Conservation (phyloP, 2,113 vertebrate genomes). For the Poeciliopsis turrubarensis region DNA sequence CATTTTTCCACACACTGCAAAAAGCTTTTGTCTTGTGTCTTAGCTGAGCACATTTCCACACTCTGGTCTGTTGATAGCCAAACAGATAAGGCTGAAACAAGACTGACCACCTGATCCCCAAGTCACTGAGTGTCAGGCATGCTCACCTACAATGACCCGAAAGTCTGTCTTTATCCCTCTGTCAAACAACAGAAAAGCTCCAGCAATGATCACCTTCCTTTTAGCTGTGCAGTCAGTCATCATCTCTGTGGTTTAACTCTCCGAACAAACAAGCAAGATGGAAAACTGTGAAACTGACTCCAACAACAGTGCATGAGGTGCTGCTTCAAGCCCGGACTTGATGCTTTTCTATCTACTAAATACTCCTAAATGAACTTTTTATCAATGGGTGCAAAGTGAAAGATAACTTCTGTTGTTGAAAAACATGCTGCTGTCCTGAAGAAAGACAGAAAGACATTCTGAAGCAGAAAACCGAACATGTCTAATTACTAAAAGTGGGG, state of each 20-base stretch:
- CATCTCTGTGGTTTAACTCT: conserved; percentile 8
- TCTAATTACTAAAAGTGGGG: too few species aligned
- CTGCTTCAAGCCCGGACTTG: conserved; percentile 23
- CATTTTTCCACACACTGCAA: conserved; percentile 34
- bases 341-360: conserved; percentile 1
- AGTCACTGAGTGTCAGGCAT: conserved; percentile 34
- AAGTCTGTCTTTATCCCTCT: conserved; percentile 11
- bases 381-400: too few species aligned
- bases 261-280: conserved; percentile 38
- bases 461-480: too few species aligned
- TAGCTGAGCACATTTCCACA: conserved; percentile 19
- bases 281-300: conserved; percentile 1
- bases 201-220: conserved; percentile 18
- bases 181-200: conserved; percentile 9
- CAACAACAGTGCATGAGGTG: background rate
- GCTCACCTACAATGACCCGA: conserved; percentile 34
- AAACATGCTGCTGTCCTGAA: too few species aligned
- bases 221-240: background rate
- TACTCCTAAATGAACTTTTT: conserved; percentile 25
- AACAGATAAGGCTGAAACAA: conserved; percentile 38
- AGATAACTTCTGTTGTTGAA: background rate
- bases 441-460: too few species aligned
- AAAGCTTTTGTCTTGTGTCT: conserved; percentile 24
- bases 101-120: conserved; percentile 32
- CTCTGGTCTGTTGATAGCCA: conserved; percentile 40